A percentile compares a stretch with the other conserved stretches of the same genome.
phyloP scores from a whole-genome alignment of 2,888 invertebrate genomes.

The Conops quadrifasciatus region DNA sequence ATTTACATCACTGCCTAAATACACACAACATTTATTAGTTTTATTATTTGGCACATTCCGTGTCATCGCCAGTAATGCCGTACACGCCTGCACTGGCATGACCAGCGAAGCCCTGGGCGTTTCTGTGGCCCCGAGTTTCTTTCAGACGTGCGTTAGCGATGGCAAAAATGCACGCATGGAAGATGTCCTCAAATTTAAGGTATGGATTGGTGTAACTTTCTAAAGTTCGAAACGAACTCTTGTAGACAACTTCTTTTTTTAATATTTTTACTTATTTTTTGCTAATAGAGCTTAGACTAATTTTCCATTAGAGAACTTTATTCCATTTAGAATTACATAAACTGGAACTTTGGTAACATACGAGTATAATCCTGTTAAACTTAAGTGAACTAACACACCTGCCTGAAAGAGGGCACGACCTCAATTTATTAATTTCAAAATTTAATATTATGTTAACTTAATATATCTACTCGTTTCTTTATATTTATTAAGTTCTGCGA shows the following conservation, averaged over 20 bases:
- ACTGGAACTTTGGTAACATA: too few relatives aligned
- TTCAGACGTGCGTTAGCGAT: conserved; percentile 94
- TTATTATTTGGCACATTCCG: conserved; percentile 97
- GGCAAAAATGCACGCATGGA: conserved; percentile 96
- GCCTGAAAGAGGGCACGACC: too few relatives aligned
- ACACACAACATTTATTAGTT: conserved; percentile 92
- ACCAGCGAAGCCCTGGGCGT: conserved; percentile 94
- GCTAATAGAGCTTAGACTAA: too few relatives aligned
- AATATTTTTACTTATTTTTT: too few relatives aligned
- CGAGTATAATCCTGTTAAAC: too few relatives aligned
- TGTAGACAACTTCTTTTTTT: not conserved
- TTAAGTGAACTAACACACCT: too few relatives aligned
- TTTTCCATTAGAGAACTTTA: too few relatives aligned
- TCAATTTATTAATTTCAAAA: too few relatives aligned
- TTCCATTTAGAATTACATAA: too few relatives aligned
- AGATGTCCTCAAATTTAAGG: conserved; percentile 94
- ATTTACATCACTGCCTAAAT: conserved; percentile 84
- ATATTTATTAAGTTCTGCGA: too few relatives aligned
- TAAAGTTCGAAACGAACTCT: conserved; percentile 18
- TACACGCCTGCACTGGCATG: conserved; percentile 91
- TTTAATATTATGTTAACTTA: too few relatives aligned
- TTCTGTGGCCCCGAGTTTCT: conserved; percentile 94
- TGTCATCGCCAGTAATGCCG: conserved; percentile 91
- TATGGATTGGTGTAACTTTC: conserved; percentile 66
- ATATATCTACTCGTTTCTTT: too few relatives aligned